A percentile compares a stretch with the other conserved stretches of the same genome.
These are phyloP conservation scores for Archivesica marissinica DNA, from an alignment of 1,140 invertebrate species.

Conservation along the genomic window DNA sequence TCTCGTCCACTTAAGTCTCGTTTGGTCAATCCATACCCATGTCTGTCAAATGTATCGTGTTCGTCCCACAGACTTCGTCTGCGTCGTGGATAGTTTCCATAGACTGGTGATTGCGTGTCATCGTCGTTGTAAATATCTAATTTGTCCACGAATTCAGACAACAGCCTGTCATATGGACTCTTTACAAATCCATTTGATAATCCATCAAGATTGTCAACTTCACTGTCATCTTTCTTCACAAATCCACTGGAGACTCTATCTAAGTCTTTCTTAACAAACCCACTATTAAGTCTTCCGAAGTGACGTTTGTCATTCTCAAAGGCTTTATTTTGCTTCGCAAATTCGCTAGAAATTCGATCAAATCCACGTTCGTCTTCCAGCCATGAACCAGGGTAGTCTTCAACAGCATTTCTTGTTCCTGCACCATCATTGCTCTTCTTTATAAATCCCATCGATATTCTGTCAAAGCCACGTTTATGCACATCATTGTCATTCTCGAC, in stretches of 20 bases:
- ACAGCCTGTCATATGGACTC: background rate
- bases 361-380: background rate
- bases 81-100: background rate
- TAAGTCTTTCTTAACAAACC: background rate
- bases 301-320: background rate
- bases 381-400: no score
- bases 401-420: background rate
- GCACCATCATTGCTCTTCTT: background rate
- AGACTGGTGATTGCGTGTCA: background rate
- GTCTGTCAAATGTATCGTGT: background rate
- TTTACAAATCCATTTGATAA: conserved; percentile 22
- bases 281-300: background rate
- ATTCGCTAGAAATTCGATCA: conserved; percentile 1
- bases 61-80: background rate
- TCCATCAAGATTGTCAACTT: conserved; percentile 11
- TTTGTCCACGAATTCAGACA: background rate
- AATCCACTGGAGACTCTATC: conserved; percentile 5
- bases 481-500: background rate
- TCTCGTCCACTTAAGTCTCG: background rate
- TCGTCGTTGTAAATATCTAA: background rate
- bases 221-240: conserved; percentile 35
- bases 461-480: background rate
- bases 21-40: conserved; percentile 39
- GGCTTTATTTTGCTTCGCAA: conserved; percentile 34
- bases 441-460: background rate